Conservation (phyloP, 2,113 vertebrate species). For the Microcebus jonahi region DNA sequence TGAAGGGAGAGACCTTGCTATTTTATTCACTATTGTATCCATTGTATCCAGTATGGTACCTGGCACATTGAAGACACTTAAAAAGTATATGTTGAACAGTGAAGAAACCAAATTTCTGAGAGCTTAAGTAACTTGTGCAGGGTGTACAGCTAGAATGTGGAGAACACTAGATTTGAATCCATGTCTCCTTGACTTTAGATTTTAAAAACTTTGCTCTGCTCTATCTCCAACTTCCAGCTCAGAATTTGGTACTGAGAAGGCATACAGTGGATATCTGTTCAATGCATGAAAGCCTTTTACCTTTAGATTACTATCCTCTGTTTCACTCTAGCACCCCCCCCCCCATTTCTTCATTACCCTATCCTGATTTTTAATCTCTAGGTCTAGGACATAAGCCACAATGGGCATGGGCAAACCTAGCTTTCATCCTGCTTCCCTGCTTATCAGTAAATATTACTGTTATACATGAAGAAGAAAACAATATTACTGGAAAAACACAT, state of each 20-base stretch:
- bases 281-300: not conserved
- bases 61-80: not conserved
- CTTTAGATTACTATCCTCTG: not conserved
- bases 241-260: slow-evolving; percentile 20
- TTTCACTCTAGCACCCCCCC: not conserved
- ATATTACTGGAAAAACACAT: slow-evolving; percentile 34
- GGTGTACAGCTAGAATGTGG: not conserved
- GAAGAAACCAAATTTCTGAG: not conserved
- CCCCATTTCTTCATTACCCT: not conserved
- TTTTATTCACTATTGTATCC: not conserved
- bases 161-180: not conserved
- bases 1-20: not conserved
- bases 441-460: not conserved
- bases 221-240: not conserved
- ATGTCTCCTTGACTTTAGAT: not conserved
- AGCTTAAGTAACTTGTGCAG: not conserved
- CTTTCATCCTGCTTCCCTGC: slow-evolving; percentile 6
- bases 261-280: not conserved
- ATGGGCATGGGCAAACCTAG: not conserved
- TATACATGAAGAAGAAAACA: not conserved
- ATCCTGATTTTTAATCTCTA: slow-evolving; percentile 25
- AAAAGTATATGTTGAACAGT: not conserved
- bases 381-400: not conserved
- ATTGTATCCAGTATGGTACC: not conserved
- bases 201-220: not conserved